Base-by-base conservation (phyloP, 2,113 vertebrate species). In the Emydura subglobosa region DNA sequence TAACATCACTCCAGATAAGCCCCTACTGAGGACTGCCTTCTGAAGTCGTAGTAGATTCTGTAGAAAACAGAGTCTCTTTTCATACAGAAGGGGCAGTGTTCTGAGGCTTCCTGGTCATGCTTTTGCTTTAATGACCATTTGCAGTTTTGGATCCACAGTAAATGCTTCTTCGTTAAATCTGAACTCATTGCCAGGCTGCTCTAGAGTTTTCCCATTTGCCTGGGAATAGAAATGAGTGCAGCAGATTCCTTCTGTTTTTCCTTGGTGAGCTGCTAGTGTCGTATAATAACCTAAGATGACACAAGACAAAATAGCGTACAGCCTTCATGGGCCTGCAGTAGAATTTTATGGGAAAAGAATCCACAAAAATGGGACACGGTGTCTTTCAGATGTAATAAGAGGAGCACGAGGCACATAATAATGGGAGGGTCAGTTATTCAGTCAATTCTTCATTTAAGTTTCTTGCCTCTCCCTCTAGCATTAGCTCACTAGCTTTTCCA, bases 401-500 rank as follows among this genome's bases (percentile, higher is more conserved):
- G 61, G 82, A 87, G 61, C 78, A 61, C 29, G 44, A 31, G 57
- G 79, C 29, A 47, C 13, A 39, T 68, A 65, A 5, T 47, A 42
- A 0, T 13, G 29, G 24, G 17, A 11, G 29, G 22, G 21, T 76
- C 72, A 86, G 50, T 51, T 86, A 22, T 53, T 94, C 88, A 82
- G 53, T 3, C 17, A 14, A 16, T 49, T 16, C 31, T 50, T 84
- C 13, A 47, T 42, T 83, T 49, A 24, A 25, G 31, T 50, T 68
- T 68, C 83, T 49, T 47, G 31, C 53, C 76, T 57, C 51, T 54
- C 44, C 55, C 89, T 87, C 80, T n/a, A 39, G 0, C 19, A 57
- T 29, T 51, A 78, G 85, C 5, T 54, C 11, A 31, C n/a, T 44
- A 61, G 13, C 8, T 14, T 76, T 87, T 51, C 82, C 0, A 0